Evolutionary conservation across 2,888 invertebrate genomes (phyloP).

Genomic region (Melanchra persicariae): DNA sequence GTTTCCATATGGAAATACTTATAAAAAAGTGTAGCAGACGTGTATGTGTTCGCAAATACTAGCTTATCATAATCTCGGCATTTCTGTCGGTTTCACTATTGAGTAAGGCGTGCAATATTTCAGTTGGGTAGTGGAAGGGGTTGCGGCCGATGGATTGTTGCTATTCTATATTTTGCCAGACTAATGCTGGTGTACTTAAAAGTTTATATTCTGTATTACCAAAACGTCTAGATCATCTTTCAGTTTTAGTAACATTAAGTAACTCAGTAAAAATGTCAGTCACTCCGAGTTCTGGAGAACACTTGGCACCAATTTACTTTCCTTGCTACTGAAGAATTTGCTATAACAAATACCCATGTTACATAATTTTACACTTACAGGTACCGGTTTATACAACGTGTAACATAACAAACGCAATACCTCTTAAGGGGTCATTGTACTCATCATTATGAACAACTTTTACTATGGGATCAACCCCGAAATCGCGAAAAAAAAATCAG

Average conservation of each 20-base stretch:
- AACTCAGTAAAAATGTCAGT: not conserved
- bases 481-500: too few relatives aligned
- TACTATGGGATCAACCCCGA: too few relatives aligned
- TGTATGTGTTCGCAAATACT: not conserved
- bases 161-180: not conserved
- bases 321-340: not conserved
- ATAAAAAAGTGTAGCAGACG: not conserved
- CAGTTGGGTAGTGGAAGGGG: not conserved
- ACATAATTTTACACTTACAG: too few relatives aligned
- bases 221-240: not conserved
- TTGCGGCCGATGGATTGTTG: not conserved
- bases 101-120: not conserved
- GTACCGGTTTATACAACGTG: too few relatives aligned
- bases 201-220: not conserved
- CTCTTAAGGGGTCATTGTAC: too few relatives aligned
- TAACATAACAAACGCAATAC: too few relatives aligned
- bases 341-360: too few relatives aligned
- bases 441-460: too few relatives aligned
- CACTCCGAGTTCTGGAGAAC: not conserved
- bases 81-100: constrained; percentile 6
- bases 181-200: not conserved
- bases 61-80: not conserved
- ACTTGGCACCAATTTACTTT: constrained; percentile 6
- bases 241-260: not conserved
- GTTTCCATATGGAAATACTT: constrained; percentile 3